Evolutionary conservation across 2,888 invertebrate genomes (phyloP).

Genomic region (Cyclophora punctaria): DNA sequence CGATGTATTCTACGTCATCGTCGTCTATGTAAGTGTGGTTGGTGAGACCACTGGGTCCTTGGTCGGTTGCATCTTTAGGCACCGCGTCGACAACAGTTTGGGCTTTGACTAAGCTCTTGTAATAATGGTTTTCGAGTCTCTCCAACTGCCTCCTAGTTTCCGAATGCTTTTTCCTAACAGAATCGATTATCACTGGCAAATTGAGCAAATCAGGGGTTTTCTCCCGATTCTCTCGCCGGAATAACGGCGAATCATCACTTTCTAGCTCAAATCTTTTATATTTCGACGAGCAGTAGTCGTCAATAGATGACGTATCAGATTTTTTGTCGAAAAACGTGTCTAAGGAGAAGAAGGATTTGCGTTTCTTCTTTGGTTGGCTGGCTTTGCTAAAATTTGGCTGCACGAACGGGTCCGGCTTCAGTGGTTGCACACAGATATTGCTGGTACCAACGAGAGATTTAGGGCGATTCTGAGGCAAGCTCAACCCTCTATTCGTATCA

Average conservation of each 20-base stretch:
- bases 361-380: conserved; percentile 61
- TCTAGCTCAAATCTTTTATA: conserved; percentile 70
- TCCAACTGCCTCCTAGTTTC: conserved; percentile 64
- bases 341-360: conserved; percentile 69
- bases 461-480: conserved; percentile 52
- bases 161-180: conserved; percentile 62
- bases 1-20: conserved; percentile 69
- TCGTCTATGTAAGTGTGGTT: conserved; percentile 52
- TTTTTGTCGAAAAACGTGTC: conserved; percentile 71
- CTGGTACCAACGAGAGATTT: conserved; percentile 65
- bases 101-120: conserved; percentile 54
- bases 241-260: conserved; percentile 67
- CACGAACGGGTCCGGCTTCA: conserved; percentile 47
- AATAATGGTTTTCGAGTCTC: conserved; percentile 67
- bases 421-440: conserved; percentile 55
- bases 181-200: conserved; percentile 63
- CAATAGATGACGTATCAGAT: conserved; percentile 66
- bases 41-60: conserved; percentile 60
- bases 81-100: conserved; percentile 61
- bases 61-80: conserved; percentile 63
- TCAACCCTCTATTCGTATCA: conserved; percentile 53
- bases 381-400: conserved; percentile 55
- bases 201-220: conserved; percentile 66
- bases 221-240: conserved; percentile 51
- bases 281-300: conserved; percentile 70